Percentiles rank a stretch among this genome's conserved stretches.
phyloP scores from a whole-genome alignment of 2,888 invertebrate species.

The Helicoverpa assulta region DNA sequence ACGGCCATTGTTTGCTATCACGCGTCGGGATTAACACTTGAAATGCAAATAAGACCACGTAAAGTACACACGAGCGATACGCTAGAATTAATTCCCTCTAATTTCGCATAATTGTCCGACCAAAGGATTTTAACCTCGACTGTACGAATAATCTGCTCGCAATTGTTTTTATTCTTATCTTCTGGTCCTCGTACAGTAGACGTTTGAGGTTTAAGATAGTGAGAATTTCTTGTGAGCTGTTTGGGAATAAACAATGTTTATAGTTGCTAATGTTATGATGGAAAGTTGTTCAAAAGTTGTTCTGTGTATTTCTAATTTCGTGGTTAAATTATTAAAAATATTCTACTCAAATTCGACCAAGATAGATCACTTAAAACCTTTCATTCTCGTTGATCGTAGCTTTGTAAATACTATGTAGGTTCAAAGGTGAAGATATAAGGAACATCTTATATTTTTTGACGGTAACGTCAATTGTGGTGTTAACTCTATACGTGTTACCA shows the following conservation, averaged over 20 bases:
- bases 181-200: conserved; percentile 28
- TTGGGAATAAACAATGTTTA: neutral
- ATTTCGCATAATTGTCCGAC: conserved; percentile 66
- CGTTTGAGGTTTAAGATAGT: conserved; percentile 33
- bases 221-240: conserved; percentile 14
- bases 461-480: no score
- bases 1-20: conserved; percentile 59
- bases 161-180: conserved; percentile 61
- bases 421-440: no score
- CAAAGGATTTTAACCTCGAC: conserved; percentile 59
- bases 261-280: neutral
- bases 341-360: neutral
- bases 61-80: conserved; percentile 63
- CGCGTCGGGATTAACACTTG: conserved; percentile 65
- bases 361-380: no score
- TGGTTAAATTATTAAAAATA: neutral
- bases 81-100: conserved; percentile 65
- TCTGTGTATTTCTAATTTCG: neutral
- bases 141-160: conserved; percentile 49
- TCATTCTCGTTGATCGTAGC: no score
- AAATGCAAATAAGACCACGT: conserved; percentile 67
- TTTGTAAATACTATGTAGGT: no score
- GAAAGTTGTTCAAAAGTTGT: neutral
- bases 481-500: neutral
- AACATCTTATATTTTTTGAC: no score